phyloP scores from a whole-genome alignment of 2,797 vertebrate species.

The Melanotaenia boesemani region DNA sequence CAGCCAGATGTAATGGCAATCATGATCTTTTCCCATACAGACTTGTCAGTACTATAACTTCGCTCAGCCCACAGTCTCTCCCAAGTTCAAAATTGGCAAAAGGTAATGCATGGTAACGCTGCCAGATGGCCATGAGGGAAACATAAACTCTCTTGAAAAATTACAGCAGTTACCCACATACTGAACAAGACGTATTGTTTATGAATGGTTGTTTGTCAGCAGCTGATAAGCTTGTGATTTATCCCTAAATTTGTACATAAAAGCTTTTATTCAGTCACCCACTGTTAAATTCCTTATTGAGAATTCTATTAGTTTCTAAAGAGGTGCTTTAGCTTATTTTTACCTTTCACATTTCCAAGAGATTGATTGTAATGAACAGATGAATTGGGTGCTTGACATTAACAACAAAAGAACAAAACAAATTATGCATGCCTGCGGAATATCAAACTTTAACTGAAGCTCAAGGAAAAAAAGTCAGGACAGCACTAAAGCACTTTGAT shows the following conservation, averaged over 20 bases:
- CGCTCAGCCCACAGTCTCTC: neutral
- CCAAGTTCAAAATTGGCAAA: neutral
- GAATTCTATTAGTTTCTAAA: neutral
- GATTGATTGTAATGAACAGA: slow-evolving; percentile 23
- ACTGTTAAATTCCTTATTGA: neutral
- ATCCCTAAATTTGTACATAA: neutral
- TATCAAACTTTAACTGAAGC: neutral
- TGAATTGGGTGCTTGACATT: slow-evolving; percentile 14
- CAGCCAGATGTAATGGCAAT: neutral
- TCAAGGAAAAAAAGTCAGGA: slow-evolving; percentile 5
- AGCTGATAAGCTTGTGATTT: neutral
- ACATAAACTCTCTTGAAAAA: too few relatives aligned
- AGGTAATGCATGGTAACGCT: neutral
- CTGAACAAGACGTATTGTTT: neutral
- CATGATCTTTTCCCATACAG: too few relatives aligned
- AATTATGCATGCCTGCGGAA: neutral
- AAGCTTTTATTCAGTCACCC: slow-evolving; percentile 7
- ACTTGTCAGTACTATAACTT: neutral
- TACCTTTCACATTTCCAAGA: neutral
- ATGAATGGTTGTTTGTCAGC: neutral
- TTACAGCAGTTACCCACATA: too few relatives aligned
- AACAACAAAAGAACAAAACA: slow-evolving; percentile 11
- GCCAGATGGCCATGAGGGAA: neutral
- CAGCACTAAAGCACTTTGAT: neutral
- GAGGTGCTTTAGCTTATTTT: neutral